phyloP scores from a whole-genome alignment of 2,797 vertebrate genomes.

The Avahi laniger region DNA sequence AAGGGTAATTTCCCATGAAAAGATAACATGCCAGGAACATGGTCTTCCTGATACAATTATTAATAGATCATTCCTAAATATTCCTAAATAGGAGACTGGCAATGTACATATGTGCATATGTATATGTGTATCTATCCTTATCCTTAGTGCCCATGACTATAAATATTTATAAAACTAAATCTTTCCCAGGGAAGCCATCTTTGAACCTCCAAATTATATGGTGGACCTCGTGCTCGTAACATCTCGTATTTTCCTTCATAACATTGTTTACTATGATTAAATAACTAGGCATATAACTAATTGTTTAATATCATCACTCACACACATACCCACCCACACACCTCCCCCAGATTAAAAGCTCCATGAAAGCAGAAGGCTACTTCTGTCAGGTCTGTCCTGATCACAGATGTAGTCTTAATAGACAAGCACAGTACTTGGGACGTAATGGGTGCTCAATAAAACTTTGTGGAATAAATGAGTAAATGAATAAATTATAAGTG shows the following conservation, averaged over 20 bases:
- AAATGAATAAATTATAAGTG: not conserved
- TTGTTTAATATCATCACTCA: not conserved
- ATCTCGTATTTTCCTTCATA: not conserved
- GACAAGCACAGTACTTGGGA: not conserved
- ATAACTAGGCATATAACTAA: not conserved
- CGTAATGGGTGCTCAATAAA: not conserved
- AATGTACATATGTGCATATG: not conserved
- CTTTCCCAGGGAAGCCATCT: not conserved
- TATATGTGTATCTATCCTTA: not conserved
- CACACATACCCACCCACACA: not conserved
- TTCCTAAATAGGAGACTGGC: not conserved
- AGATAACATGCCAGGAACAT: not conserved
- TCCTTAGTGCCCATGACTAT: not conserved
- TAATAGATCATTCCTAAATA: not conserved
- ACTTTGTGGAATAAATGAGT: not conserved
- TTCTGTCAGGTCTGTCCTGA: not conserved
- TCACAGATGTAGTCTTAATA: not conserved
- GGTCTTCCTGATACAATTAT: not conserved
- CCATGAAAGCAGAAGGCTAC: not conserved
- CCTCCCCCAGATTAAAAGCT: not conserved
- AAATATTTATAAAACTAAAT: slow-evolving; percentile 10
- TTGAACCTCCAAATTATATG: not conserved
- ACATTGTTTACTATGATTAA: not conserved
- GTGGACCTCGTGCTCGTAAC: not conserved
- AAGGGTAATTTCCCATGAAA: not conserved